Conservation (phyloP, 2,113 vertebrate species). For the Jacana jacana region DNA sequence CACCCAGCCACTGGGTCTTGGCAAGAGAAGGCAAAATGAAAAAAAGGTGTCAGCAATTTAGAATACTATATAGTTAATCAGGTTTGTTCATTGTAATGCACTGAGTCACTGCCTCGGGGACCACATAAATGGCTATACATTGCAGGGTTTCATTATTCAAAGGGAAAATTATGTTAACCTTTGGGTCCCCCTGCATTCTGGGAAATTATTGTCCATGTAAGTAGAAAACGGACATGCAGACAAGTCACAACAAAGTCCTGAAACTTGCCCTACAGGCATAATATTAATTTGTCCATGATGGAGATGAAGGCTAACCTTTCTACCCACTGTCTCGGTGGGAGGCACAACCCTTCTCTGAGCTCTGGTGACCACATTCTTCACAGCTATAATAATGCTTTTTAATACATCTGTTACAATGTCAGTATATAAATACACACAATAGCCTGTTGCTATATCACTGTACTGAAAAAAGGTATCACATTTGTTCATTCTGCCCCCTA, state of each 20-base stretch:
- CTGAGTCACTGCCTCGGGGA: neutral
- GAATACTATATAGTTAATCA: constrained; percentile 1
- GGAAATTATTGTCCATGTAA: constrained; percentile 47
- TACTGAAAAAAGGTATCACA: neutral
- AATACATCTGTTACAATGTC: neutral
- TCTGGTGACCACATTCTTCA: constrained; percentile 1
- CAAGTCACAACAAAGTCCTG: constrained; percentile 43
- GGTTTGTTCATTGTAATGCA: neutral
- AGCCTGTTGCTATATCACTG: neutral
- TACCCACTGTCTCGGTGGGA: constrained; percentile 9
- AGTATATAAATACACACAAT: neutral
- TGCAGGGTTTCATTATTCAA: constrained; percentile 6
- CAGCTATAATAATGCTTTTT: neutral
- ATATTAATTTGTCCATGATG: constrained; percentile 28
- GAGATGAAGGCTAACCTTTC: constrained; percentile 19
- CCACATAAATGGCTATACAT: neutral
- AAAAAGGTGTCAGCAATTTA: neutral
- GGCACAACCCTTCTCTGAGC: neutral
- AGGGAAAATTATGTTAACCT: constrained; percentile 34
- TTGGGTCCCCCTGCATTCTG: constrained; percentile 8
- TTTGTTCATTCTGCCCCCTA: neutral
- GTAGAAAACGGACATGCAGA: constrained; percentile 16
- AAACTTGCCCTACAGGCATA: constrained; percentile 13
- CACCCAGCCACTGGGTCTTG: neutral
- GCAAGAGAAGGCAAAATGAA: neutral